A percentile compares a stretch with the other conserved stretches of the same genome.
Evolutionary conservation across 2,888 invertebrate species (phyloP).

Genomic region (Sminthurides aquaticus): DNA sequence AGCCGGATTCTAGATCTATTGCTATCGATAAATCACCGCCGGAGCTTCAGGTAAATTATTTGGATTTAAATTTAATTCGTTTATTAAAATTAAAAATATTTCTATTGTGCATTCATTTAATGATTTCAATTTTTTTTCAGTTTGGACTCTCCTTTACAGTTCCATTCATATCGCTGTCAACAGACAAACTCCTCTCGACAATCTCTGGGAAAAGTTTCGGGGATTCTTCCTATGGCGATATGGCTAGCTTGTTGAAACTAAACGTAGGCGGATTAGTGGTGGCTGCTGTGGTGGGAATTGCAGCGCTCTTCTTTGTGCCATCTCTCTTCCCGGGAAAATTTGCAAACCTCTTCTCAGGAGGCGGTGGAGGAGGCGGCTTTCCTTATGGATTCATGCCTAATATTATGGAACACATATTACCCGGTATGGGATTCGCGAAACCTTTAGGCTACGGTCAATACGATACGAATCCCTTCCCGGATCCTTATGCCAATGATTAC

Average conservation of each 20-base stretch:
- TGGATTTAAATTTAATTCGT: not conserved
- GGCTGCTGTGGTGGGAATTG: slow-evolving; percentile 36
- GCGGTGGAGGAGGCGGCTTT: slow-evolving; percentile 1
- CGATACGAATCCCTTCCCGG: not conserved
- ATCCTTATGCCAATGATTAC: not conserved
- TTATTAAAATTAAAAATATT: not conserved
- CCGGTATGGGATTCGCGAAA: slow-evolving; percentile 19
- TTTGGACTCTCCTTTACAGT: slow-evolving; percentile 40
- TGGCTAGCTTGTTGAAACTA: slow-evolving; percentile 33
- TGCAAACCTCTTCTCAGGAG: slow-evolving; percentile 10
- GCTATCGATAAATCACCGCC: slow-evolving; percentile 34
- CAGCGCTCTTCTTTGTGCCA: slow-evolving; percentile 26
- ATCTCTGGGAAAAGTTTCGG: slow-evolving; percentile 22
- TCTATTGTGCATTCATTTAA: not conserved
- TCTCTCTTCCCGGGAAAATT: slow-evolving; percentile 21
- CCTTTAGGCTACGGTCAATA: slow-evolving; percentile 25
- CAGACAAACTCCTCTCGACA: slow-evolving; percentile 31
- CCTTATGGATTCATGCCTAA: slow-evolving; percentile 14
- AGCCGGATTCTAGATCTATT: slow-evolving; percentile 49
- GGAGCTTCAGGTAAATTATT: slow-evolving; percentile 28
- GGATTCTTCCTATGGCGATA: slow-evolving; percentile 18
- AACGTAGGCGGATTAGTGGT: slow-evolving; percentile 36
- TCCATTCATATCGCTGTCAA: slow-evolving; percentile 37
- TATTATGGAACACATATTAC: slow-evolving; percentile 19
- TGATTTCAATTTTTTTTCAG: slow-evolving; percentile 11